Evolutionary conservation across 2,888 invertebrate species (phyloP).

Genomic region (Podabrus alpinus): DNA sequence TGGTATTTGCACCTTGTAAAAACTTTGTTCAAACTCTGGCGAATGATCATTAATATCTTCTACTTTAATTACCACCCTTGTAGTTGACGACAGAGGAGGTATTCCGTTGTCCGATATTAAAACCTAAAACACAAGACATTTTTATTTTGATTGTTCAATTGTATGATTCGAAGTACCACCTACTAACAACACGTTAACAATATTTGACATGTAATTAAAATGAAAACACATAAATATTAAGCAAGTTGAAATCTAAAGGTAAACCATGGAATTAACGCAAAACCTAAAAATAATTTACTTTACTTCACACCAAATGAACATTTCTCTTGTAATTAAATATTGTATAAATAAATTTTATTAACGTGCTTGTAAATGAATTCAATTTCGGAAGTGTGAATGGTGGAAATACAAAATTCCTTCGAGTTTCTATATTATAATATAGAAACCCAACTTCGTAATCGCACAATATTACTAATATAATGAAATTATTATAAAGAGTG

Average conservation of each 20-base stretch:
- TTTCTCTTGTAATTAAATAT: background rate
- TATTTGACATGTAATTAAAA: background rate
- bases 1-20: slow-evolving; percentile 81
- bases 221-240: background rate
- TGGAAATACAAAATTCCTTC: background rate
- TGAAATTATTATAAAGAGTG: background rate
- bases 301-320: background rate
- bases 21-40: slow-evolving; percentile 81
- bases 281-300: background rate
- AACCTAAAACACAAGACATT: slow-evolving; percentile 56
- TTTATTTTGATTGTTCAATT: background rate
- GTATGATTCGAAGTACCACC: background rate
- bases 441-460: background rate
- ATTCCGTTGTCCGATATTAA: slow-evolving; percentile 78
- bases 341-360: background rate
- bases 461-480: background rate
- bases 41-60: slow-evolving; percentile 86
- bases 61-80: slow-evolving; percentile 79
- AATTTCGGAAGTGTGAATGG: background rate
- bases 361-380: background rate
- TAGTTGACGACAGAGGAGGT: slow-evolving; percentile 74
- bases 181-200: background rate
- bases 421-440: background rate
- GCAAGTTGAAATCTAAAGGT: background rate
- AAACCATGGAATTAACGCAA: background rate